Evolutionary conservation across 2,797 vertebrate species (phyloP).

Genomic region (Sebastes dallii): DNA sequence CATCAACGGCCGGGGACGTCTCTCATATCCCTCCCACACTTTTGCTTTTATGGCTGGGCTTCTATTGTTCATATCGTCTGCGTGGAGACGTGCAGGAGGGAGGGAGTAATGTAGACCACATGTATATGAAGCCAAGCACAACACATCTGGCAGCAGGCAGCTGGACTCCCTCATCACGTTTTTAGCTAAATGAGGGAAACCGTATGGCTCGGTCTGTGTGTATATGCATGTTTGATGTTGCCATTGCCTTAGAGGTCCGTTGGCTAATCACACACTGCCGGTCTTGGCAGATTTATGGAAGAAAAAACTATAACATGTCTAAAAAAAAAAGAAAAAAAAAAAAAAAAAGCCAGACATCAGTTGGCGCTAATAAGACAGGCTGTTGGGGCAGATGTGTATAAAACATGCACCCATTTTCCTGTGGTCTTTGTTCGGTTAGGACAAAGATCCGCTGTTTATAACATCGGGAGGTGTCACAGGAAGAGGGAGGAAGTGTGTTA

Average conservation of each 20-base stretch:
- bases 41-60: constrained; percentile 65
- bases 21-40: constrained; percentile 65
- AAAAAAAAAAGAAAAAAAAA: constrained; percentile 15
- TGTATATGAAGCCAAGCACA: constrained; percentile 75
- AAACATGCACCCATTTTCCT: constrained; percentile 43
- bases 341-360: constrained; percentile 61
- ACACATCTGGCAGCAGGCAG: constrained; percentile 83
- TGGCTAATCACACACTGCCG: constrained; percentile 78
- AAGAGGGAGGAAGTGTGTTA: constrained; percentile 3
- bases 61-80: constrained; percentile 80
- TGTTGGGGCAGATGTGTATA: constrained; percentile 50
- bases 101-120: constrained; percentile 75
- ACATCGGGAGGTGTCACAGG: constrained; percentile 27
- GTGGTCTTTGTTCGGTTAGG: constrained; percentile 19
- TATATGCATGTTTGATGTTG: constrained; percentile 78
- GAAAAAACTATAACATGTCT: constrained; percentile 76
- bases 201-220: constrained; percentile 61
- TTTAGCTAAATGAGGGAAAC: constrained; percentile 74
- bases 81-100: constrained; percentile 59
- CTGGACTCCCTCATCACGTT: constrained; percentile 68
- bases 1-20: constrained; percentile 54
- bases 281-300: constrained; percentile 80
- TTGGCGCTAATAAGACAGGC: constrained; percentile 65
- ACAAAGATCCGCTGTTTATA: constrained; percentile 26
- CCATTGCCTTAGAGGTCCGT: constrained; percentile 73